Conservation (phyloP, 1,140 invertebrate genomes). For the Choristoneura fumiferana region DNA sequence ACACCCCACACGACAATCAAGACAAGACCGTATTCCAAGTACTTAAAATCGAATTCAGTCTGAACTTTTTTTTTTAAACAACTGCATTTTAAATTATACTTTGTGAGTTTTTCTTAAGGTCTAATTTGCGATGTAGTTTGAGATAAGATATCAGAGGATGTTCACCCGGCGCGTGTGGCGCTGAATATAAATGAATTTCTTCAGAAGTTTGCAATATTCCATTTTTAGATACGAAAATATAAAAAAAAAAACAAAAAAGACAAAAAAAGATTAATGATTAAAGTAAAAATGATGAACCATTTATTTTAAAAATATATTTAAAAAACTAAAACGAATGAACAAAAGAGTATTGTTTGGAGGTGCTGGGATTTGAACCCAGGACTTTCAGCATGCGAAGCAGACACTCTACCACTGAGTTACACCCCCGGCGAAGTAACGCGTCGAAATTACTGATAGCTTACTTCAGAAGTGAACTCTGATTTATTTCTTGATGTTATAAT, state of each 20-base stretch:
- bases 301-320: not conserved
- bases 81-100: not conserved
- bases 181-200: constrained; percentile 3
- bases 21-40: not conserved
- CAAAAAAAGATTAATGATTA: no score
- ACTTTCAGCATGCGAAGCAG: constrained; percentile 84
- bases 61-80: not conserved
- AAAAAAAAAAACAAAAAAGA: no score
- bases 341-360: constrained; percentile 33
- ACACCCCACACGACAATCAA: not conserved
- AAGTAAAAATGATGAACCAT: no score
- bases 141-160: constrained; percentile 3
- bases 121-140: not conserved
- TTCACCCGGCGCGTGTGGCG: not conserved
- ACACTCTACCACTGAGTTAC: constrained; percentile 85
- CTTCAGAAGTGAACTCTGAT: no score
- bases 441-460: no score
- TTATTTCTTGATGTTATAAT: no score
- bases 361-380: constrained; percentile 84
- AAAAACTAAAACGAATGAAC: not conserved
- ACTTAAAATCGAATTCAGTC: not conserved
- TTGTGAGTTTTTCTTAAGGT: not conserved
- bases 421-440: constrained; percentile 78
- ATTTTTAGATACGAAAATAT: no score
- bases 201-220: not conserved